Conservation (phyloP, 2,888 invertebrate genomes). For the Ferdinandea cuprea region DNA sequence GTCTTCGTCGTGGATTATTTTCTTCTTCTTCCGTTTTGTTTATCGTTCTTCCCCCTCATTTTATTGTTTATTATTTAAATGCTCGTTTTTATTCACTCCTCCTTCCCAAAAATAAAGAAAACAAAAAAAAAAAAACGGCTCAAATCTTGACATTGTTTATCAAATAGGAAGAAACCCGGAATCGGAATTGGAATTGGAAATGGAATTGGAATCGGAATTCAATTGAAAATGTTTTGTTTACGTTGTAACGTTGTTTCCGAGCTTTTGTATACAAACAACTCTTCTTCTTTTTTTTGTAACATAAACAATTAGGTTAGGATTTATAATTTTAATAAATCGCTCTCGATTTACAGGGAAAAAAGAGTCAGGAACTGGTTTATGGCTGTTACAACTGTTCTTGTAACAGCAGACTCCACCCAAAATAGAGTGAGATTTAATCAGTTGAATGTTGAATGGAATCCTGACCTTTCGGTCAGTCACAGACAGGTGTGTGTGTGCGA, state of each 20-base stretch:
- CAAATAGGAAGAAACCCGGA: slow-evolving; percentile 58
- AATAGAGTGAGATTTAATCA: slow-evolving; percentile 45
- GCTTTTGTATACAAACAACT: slow-evolving; percentile 39
- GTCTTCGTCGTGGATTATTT: slow-evolving; percentile 13
- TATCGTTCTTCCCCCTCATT: slow-evolving; percentile 43
- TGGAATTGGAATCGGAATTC: slow-evolving; percentile 56
- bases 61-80: slow-evolving; percentile 66
- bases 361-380: slow-evolving; percentile 44
- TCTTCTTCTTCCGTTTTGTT: slow-evolving; percentile 55
- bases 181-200: slow-evolving; percentile 54
- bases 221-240: slow-evolving; percentile 58
- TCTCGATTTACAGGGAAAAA: slow-evolving; percentile 29
- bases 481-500: slow-evolving; percentile 57
- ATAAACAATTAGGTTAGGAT: slow-evolving; percentile 33
- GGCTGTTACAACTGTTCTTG: not conserved
- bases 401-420: slow-evolving; percentile 30
- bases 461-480: slow-evolving; percentile 36
- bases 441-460: slow-evolving; percentile 2
- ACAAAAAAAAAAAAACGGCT: slow-evolving; percentile 27
- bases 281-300: not conserved
- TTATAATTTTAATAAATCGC: slow-evolving; percentile 49
- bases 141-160: slow-evolving; percentile 43
- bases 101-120: slow-evolving; percentile 57
- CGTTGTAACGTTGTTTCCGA: slow-evolving; percentile 15
- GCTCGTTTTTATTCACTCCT: slow-evolving; percentile 53